These are phyloP conservation scores for Drepana arcuata DNA, from an alignment of 1,140 invertebrate species.

Conservation along the genomic window DNA sequence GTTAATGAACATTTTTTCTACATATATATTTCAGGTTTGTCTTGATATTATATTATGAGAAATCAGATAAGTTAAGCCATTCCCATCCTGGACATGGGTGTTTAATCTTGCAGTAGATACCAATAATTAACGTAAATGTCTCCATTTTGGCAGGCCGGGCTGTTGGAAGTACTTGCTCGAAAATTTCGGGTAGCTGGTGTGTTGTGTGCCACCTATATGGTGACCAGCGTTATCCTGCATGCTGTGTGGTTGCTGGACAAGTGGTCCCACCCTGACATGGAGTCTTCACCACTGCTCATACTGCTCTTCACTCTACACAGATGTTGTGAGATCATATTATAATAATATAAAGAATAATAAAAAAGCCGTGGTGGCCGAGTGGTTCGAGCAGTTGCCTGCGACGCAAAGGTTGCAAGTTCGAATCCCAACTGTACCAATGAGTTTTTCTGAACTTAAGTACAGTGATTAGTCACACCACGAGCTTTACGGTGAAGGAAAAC, in stretches of 20 bases:
- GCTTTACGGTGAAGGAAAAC: too few relatives aligned
- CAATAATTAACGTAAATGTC: conserved; percentile 13
- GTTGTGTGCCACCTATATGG: conserved; percentile 73
- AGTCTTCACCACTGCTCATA: conserved; percentile 74
- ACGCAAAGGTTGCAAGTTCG: too few relatives aligned
- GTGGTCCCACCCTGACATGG: conserved; percentile 66
- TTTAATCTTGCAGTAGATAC: too few relatives aligned
- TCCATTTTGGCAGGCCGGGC: conserved; percentile 72
- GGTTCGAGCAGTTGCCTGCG: too few relatives aligned
- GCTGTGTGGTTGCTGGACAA: conserved; percentile 73
- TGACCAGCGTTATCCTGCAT: conserved; percentile 73
- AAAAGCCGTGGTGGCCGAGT: too few relatives aligned
- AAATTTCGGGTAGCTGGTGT: conserved; percentile 74
- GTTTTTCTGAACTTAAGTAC: too few relatives aligned
- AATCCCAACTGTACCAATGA: too few relatives aligned
- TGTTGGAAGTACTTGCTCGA: conserved; percentile 77
- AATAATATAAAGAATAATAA: too few relatives aligned
- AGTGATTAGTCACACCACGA: too few relatives aligned
- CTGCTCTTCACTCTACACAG: conserved; percentile 74
- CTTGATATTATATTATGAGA: conserved; percentile 3
- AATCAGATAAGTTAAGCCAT: too few relatives aligned
- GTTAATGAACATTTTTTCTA: conserved; percentile 79
- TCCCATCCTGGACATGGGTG: too few relatives aligned
- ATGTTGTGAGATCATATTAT: conserved; percentile 71
- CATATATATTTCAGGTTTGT: conserved; percentile 82